Evolutionary conservation across 2,113 vertebrate genomes (phyloP), one percentile per base, ranked within the genome.

Genomic region (Catagonus wagneri): DNA sequence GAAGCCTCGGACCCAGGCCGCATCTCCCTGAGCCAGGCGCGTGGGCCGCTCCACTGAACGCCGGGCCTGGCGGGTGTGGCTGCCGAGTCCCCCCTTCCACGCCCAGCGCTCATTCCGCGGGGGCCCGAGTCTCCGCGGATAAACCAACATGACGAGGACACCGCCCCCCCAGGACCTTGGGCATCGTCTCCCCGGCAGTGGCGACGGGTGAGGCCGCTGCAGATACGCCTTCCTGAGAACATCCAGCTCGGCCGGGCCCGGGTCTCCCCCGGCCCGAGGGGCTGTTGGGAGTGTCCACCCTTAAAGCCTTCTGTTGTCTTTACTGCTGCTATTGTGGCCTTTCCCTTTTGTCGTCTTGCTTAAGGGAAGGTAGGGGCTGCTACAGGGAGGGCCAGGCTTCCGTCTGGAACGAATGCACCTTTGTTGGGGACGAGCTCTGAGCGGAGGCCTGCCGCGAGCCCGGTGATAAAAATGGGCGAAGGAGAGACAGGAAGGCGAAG

Each of bases 401-500:
- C 36, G 65, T 0, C 14, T 89, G 63, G 85, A 97, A 94, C 0
- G 15, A 56, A 94, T 50, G 94, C 44, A 50, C 36, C 10, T 75
- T 60, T 81, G 13, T 69, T 83, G 83, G 39, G 68, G 76, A 81
- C 84, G 20, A 7, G 16, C 74, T 22, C 1, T 16, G 91, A 87
- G 93, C 50, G 17, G 3, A 32, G 63, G 83, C 61, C 56, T 44
- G 36, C 90, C 27, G 23, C 71, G 1, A 0, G 78, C 32, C 74
- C n/a, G 60, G 0, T 0, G 54, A 50, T 78, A 84, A 95, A 97
- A 94, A 58, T 0, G 3, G 52, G 80, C 50, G 14, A 52, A 3
- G 0, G 63, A 76, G 88, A 88, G 96, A 93, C 83, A 96, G 96
- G 89, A 89, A 88, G 60, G 27, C 39, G 89, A 83, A 68, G 79